Conservation (phyloP, 2,888 invertebrate species). For the Pseudeuparius sepicola region DNA sequence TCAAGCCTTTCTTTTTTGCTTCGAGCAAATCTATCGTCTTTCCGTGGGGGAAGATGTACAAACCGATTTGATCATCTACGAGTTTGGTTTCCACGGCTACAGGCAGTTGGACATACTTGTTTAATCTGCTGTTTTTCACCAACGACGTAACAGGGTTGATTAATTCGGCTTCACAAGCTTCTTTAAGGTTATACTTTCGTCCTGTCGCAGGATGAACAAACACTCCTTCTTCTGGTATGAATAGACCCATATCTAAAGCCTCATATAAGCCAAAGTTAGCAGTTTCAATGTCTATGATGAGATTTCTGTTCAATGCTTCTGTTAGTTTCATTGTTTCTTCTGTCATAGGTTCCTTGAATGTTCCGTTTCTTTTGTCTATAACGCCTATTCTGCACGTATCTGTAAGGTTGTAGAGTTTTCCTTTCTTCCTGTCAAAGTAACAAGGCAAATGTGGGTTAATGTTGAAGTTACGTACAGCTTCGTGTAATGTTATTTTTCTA, state of each 20-base stretch:
- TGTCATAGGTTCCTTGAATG: constrained; percentile 62
- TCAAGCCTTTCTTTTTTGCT: constrained; percentile 63
- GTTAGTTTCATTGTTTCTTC: constrained; percentile 56
- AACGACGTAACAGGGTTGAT: constrained; percentile 67
- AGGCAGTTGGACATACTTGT: constrained; percentile 60
- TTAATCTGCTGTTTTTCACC: constrained; percentile 58
- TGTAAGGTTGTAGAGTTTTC: constrained; percentile 59
- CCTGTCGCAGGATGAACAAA: constrained; percentile 72
- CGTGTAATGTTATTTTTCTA: constrained; percentile 70
- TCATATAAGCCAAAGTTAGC: constrained; percentile 75
- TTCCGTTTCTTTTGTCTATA: constrained; percentile 69
- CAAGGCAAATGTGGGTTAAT: constrained; percentile 73
- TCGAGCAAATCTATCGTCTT: constrained; percentile 60
- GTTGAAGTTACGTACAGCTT: constrained; percentile 70
- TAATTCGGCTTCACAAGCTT: constrained; percentile 64
- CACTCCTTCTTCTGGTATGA: constrained; percentile 53
- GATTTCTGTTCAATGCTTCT: constrained; percentile 65
- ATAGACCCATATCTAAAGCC: constrained; percentile 67
- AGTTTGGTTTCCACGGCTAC: constrained; percentile 61
- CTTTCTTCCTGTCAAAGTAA: constrained; percentile 67
- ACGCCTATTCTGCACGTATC: constrained; percentile 75
- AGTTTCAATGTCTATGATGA: constrained; percentile 79
- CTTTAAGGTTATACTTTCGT: constrained; percentile 59
- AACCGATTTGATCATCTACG: constrained; percentile 54
- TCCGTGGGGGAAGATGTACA: constrained; percentile 53